phyloP scores from a whole-genome alignment of 1,140 invertebrate genomes.

The Globodera rostochiensis region DNA sequence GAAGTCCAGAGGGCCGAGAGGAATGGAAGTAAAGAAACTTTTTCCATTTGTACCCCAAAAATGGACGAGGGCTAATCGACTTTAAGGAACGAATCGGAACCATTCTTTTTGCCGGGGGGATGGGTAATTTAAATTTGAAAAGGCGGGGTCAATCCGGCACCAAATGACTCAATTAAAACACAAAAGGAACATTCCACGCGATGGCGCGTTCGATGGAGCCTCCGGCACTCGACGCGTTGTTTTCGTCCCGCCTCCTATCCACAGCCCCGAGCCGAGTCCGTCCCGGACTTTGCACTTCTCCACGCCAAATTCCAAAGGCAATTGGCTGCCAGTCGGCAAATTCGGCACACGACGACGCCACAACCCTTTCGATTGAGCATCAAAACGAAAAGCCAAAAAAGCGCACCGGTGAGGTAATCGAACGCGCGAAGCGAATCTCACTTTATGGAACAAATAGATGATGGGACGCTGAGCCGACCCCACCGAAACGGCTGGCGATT shows the following conservation, averaged over 20 bases:
- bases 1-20: constrained; percentile 17
- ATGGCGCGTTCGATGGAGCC: constrained; percentile 26
- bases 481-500: no score
- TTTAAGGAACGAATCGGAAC: neutral
- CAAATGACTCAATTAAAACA: no score
- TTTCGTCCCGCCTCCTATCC: neutral
- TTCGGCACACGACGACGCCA: constrained; percentile 14
- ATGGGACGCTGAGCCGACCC: no score
- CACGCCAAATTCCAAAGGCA: constrained; percentile 25
- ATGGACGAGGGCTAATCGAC: neutral
- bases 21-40: constrained; percentile 19
- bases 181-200: constrained; percentile 38
- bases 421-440: no score
- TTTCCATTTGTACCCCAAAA: neutral
- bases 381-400: constrained; percentile 20
- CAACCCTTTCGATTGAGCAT: constrained; percentile 28
- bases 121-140: no score
- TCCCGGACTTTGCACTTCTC: constrained; percentile 30
- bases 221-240: constrained; percentile 28
- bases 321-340: constrained; percentile 16
- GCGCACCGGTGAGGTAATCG: constrained; percentile 4
- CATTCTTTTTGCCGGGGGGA: no score
- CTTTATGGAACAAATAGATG: neutral
- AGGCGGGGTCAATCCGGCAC: no score
- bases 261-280: constrained; percentile 5